phyloP scores from a whole-genome alignment of 2,888 invertebrate genomes.

The Lepidocyrtinus sp. region DNA sequence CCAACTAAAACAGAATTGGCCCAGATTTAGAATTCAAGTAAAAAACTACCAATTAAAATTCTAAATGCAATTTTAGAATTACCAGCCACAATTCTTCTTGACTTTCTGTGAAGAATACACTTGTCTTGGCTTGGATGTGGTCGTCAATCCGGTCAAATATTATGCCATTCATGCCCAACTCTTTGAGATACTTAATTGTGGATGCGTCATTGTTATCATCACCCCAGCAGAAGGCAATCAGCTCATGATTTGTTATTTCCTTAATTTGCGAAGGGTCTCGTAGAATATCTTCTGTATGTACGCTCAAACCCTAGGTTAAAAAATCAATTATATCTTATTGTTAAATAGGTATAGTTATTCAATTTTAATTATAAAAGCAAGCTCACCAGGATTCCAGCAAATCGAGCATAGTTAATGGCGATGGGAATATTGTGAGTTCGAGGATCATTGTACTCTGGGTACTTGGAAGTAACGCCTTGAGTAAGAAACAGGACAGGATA shows the following conservation, averaged over 20 bases:
- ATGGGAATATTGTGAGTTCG: constrained; percentile 85
- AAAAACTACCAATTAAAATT: too few species aligned
- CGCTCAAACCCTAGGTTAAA: constrained; percentile 82
- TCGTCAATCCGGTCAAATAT: constrained; percentile 88
- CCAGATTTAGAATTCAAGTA: too few species aligned
- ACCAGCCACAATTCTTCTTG: constrained; percentile 57
- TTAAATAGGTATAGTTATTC: too few species aligned
- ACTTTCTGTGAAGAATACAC: constrained; percentile 57
- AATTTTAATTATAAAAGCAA: too few species aligned
- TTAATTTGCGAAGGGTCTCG: constrained; percentile 87
- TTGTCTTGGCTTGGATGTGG: constrained; percentile 60
- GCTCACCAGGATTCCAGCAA: constrained; percentile 83
- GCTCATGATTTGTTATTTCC: constrained; percentile 83
- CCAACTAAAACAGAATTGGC: constrained; percentile 37
- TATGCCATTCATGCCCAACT: constrained; percentile 93
- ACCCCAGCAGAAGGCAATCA: constrained; percentile 97
- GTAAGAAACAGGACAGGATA: constrained; percentile 97
- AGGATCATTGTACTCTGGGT: constrained; percentile 87
- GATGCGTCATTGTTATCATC: constrained; percentile 93
- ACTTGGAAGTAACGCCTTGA: constrained; percentile 81
- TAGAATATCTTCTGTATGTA: constrained; percentile 92
- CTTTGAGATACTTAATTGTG: constrained; percentile 88
- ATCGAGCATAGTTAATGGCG: constrained; percentile 87
- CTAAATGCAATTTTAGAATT: too few species aligned
- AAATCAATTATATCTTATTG: too few species aligned